Percentiles rank a stretch among this genome's conserved stretches.
Conservation (phyloP, 2,113 vertebrate genomes). For the Alectura lathami region DNA sequence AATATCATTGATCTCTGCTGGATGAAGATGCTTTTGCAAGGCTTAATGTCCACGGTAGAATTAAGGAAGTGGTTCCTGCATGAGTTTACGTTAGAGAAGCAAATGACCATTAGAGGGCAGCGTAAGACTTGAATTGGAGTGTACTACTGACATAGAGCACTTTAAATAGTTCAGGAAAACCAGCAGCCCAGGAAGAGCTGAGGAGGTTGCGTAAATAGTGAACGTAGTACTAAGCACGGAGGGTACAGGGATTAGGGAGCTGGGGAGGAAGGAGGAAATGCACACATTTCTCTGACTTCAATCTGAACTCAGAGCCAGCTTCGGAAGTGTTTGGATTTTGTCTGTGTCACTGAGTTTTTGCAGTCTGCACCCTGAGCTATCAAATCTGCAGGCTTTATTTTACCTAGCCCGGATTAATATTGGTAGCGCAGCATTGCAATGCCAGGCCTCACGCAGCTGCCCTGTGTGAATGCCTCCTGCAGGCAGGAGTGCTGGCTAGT, state of each 20-base stretch:
- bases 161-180: background rate
- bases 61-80: background rate
- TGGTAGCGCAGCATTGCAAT: background rate
- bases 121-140: background rate
- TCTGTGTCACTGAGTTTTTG: background rate
- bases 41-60: background rate
- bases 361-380: background rate
- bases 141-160: background rate
- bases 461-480: fast-evolving
- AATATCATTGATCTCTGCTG: background rate
- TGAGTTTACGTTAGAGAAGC: background rate
- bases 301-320: background rate
- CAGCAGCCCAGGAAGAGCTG: background rate
- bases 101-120: background rate
- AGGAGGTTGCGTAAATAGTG: background rate
- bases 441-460: background rate
- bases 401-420: background rate
- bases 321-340: background rate
- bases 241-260: background rate
- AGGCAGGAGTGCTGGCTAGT: background rate
- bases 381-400: background rate
- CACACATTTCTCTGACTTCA: background rate
- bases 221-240: background rate
- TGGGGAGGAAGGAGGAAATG: background rate
- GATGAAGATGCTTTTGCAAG: background rate